Conservation (phyloP, 2,113 vertebrate species). For the Accipiter virgatus region DNA sequence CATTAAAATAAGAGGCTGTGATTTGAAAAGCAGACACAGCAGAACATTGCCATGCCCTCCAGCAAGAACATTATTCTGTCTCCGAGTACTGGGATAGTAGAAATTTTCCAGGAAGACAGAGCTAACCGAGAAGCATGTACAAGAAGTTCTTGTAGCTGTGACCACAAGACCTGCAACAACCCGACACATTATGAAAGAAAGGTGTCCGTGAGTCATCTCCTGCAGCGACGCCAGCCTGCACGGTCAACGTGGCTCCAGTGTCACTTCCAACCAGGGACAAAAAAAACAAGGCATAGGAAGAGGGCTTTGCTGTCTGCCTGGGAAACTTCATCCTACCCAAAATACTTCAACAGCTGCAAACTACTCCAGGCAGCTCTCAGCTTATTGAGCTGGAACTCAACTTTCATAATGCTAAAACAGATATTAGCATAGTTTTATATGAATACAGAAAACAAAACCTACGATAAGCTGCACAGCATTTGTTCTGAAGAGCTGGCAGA, state of each 20-base stretch:
- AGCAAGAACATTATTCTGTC: background rate
- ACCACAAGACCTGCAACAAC: background rate
- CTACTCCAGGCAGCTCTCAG: background rate
- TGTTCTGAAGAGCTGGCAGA: background rate
- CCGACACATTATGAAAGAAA: background rate
- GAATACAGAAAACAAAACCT: background rate
- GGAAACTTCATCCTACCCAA: background rate
- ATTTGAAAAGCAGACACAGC: background rate
- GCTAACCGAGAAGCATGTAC: background rate
- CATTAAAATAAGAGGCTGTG: background rate
- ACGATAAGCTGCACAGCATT: background rate
- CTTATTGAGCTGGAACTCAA: background rate
- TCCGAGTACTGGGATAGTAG: background rate
- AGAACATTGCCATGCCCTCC: background rate
- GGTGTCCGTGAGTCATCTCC: background rate
- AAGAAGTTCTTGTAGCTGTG: background rate
- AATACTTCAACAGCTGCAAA: background rate
- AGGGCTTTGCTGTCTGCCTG: background rate
- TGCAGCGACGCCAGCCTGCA: background rate
- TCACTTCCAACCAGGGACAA: background rate
- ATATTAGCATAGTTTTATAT: background rate
- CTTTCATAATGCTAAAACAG: background rate
- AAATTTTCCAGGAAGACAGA: slow-evolving; percentile 17
- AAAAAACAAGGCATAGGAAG: background rate
- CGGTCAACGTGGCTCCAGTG: background rate